phyloP scores from a whole-genome alignment of 2,113 vertebrate species.

The Ptilonorhynchus violaceus region DNA sequence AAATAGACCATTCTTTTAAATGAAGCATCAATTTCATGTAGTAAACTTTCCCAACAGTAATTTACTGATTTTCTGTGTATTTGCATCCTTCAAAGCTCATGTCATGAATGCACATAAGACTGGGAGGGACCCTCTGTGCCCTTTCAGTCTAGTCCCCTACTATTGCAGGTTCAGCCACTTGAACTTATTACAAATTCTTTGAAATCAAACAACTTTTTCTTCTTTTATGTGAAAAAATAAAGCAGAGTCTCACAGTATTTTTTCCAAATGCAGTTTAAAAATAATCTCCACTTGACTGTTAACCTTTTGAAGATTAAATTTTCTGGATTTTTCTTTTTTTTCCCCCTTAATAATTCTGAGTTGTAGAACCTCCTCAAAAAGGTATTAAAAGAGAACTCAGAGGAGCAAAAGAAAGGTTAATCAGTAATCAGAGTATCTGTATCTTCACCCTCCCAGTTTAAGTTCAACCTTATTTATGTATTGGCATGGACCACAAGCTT shows the following conservation, averaged over 20 bases:
- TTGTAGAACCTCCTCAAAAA: not conserved
- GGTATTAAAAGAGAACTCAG: not conserved
- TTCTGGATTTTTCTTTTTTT: not conserved
- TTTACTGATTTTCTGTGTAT: not conserved
- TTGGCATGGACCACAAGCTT: not conserved
- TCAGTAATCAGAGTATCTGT: not conserved
- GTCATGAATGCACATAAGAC: not conserved
- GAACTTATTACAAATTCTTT: not conserved
- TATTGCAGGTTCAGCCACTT: not conserved
- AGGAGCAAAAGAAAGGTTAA: not conserved
- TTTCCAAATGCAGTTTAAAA: not conserved
- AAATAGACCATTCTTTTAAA: not conserved
- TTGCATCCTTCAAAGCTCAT: not conserved
- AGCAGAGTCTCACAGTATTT: not conserved
- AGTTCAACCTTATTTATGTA: not conserved
- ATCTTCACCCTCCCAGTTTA: not conserved
- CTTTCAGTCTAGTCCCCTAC: not conserved
- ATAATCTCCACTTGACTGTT: not conserved
- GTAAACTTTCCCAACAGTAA: not conserved
- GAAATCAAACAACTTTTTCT: not conserved
- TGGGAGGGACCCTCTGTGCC: not conserved
- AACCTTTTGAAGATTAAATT: not conserved
- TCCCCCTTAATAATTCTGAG: accelerated
- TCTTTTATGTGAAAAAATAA: not conserved
- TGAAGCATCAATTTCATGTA: not conserved